Evolutionary conservation across 2,888 invertebrate genomes (phyloP).

Genomic region (Tetheella fluctuosa): DNA sequence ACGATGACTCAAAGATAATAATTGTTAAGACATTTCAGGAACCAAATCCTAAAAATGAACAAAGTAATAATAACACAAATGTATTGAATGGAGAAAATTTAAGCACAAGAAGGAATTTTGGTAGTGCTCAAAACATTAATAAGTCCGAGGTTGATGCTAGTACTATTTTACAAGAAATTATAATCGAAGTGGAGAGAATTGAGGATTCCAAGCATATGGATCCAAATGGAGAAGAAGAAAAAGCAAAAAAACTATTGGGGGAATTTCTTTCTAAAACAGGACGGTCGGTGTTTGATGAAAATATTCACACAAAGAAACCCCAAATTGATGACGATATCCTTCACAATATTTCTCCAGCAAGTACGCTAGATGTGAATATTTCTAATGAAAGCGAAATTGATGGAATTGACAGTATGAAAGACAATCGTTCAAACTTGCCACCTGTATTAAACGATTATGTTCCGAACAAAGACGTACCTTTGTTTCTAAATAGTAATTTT

Average conservation of each 20-base stretch:
- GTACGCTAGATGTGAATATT: not conserved
- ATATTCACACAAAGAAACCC: not conserved
- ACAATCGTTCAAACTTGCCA: not conserved
- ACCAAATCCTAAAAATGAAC: constrained; percentile 11
- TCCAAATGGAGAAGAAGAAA: not conserved
- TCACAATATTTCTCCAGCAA: not conserved
- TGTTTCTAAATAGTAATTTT: not conserved
- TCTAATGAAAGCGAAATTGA: not conserved
- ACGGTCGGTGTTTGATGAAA: not conserved
- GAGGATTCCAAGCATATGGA: not conserved
- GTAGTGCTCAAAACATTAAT: not conserved
- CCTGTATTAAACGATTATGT: not conserved
- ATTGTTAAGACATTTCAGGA: constrained; percentile 32
- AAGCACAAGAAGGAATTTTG: not conserved
- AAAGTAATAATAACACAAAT: not conserved
- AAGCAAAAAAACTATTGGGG: not conserved
- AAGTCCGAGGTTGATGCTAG: constrained; percentile 5
- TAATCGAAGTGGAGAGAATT: not conserved
- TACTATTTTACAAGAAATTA: constrained; percentile 19
- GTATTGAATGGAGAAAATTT: not conserved
- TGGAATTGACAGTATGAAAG: not conserved
- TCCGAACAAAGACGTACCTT: not conserved
- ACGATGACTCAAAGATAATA: constrained; percentile 45
- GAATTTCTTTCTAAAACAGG: not conserved
- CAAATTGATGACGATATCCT: not conserved